Evolutionary conservation across 2,113 vertebrate species (phyloP), one percentile per base, ranked within the genome.

Genomic region (Aramus guarauna): DNA sequence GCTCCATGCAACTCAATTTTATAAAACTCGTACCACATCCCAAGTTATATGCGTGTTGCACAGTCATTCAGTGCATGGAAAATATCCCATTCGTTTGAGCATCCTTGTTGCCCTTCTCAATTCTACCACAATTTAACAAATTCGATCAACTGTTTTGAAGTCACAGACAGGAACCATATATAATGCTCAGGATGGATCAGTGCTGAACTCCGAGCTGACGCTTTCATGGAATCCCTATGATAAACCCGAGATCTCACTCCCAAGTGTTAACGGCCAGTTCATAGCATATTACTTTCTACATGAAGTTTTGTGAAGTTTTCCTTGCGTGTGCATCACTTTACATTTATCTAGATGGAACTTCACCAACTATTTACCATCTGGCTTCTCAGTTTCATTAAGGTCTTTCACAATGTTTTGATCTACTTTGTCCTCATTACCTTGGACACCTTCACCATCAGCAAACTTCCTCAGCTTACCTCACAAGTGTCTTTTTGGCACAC

Each of bases 261-360:
- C 12, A 45, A 58, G 14, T 21, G 21, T 32, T 62, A 36, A 66
- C 8, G 9, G 58, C 12, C 7, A 53, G 12, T 41, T 79, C 72
- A 50, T 17, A 55, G 37, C 27, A 50, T 3, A 3, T 37, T 41
- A 55, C 13, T 63, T 75, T 50, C 29, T 30, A 4, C 0, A 1
- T 29, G 34, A 91, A 72, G 12, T 82, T 88, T 26, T 43, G 36
- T 37, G 36, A 74, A 55, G 10, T 69, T 71, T 50, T 50, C 34
- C 15, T 59, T 48, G 6, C 0, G 0, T 2, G 6, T 76, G 27
- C 34, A 50, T 45, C 48, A 43, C 58, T 91, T 76, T 3, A 55
- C 15, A 11, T 76, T 68, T 64, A 50, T 22, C 20, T 47, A 59
- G 10, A 56, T 41, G 10, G 39, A 86, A 68, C 12, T 82, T 75